Base-by-base conservation (phyloP, 2,888 invertebrate species). In the Leptarthrus brevirostris region DNA sequence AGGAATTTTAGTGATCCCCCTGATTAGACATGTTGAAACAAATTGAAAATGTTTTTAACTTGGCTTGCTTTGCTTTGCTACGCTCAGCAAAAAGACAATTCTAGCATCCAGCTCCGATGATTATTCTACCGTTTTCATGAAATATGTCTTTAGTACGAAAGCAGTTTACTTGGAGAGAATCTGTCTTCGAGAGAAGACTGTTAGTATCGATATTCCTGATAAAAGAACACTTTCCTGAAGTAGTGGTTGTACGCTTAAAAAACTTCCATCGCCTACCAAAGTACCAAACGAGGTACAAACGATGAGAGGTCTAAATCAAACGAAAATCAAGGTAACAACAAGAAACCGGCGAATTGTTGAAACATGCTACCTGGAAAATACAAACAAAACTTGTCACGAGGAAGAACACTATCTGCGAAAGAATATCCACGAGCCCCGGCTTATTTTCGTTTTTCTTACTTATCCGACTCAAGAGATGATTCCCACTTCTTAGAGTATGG, bases 21-120 rank as follows among this genome's bases (percentile, higher is more conserved):
- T 72, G 72, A 72, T 72, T 72, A 72, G 72, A 72, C 72, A 72
- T 72, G 72, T 58, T 54, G 72, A 40, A 72, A 72, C 72, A 72
- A 72, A 72, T 72, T 72, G 72, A 72, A 72, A 72, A 72, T 53
- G 53, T 47, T 53, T 24, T 61, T 58, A 58, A 14, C 49, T 24
- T 72, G 24, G 14, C 58, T 47, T 20, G 20, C 12, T 47, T 44
- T 22, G 54, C 56, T 44, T 61, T 61, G n/a, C 30, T 61, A 61
- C 8, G 10, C 16, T 30, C 30, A 34, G 14, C 52, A 69, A 52
- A 49, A 69, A 52, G 52, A 52, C 69, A 69, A 52, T 69, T 69
- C 69, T 20, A 52, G 8, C 4, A 14, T 4, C 52, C 52, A 30
- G 47, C 30, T 69, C 34, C 14, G 30, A 34, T 69, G 64, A 64